phyloP scores from a whole-genome alignment of 2,797 vertebrate genomes.

The Mormyrus hasselquistii region DNA sequence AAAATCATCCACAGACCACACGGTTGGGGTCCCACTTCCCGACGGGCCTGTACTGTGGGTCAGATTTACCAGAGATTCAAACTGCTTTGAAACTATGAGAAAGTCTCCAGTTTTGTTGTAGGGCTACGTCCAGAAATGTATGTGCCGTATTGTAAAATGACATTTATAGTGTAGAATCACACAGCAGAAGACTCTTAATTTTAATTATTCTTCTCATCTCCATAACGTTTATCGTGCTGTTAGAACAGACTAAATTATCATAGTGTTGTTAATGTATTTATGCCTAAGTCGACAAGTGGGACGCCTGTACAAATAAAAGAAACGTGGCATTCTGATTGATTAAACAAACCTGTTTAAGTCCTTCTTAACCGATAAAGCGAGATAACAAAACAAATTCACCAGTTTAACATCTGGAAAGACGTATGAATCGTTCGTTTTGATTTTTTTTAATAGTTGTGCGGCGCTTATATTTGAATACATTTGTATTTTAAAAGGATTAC shows the following conservation, averaged over 20 bases:
- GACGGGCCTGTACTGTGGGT: neutral
- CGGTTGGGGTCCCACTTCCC: neutral
- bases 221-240: neutral
- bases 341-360: neutral
- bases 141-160: neutral
- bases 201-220: neutral
- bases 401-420: neutral
- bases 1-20: neutral
- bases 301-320: neutral
- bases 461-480: neutral
- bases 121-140: neutral
- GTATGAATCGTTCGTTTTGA: neutral
- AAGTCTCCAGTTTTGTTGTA: neutral
- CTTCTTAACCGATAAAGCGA: neutral
- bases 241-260: constrained; percentile 1
- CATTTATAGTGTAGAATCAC: neutral
- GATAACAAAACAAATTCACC: neutral
- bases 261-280: neutral
- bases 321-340: neutral
- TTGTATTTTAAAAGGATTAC: neutral
- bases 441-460: neutral
- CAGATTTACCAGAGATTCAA: neutral
- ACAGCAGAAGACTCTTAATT: neutral
- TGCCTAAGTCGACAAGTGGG: neutral
- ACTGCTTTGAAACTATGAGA: neutral